phyloP scores from a whole-genome alignment of 2,797 vertebrate species.

The Acipenser oxyrinchus region DNA sequence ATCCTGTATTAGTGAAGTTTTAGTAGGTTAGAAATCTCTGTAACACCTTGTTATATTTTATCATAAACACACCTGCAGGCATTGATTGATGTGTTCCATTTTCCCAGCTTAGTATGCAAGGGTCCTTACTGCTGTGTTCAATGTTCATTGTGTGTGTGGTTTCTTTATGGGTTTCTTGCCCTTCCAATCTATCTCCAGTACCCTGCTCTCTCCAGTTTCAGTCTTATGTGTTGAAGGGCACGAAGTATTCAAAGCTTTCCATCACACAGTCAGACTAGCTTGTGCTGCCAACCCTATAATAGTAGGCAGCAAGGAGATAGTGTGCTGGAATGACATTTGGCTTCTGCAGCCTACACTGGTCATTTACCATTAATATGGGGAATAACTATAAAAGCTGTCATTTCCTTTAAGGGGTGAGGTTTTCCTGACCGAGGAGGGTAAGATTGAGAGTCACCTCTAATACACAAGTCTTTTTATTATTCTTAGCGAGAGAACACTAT shows the following conservation, averaged over 20 bases:
- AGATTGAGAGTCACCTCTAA: constrained; percentile 72
- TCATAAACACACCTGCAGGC: too few relatives aligned
- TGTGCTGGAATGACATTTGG: constrained; percentile 30
- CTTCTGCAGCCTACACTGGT: constrained; percentile 44
- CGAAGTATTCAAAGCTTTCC: constrained; percentile 6
- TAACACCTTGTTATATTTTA: too few relatives aligned
- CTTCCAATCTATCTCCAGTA: constrained; percentile 24
- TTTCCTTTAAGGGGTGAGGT: constrained; percentile 34
- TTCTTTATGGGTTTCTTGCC: neutral
- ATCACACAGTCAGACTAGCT: neutral
- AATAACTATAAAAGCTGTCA: constrained; percentile 72
- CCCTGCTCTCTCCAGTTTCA: neutral
- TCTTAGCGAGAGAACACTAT: constrained; percentile 73
- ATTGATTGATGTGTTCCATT: too few relatives aligned
- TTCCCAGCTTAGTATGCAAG: too few relatives aligned
- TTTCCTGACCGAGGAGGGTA: constrained; percentile 50
- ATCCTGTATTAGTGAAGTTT: too few relatives aligned
- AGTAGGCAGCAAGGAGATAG: constrained; percentile 32
- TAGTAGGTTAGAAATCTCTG: too few relatives aligned
- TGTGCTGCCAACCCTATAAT: constrained; percentile 26
- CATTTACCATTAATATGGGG: constrained; percentile 62
- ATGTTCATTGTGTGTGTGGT: neutral
- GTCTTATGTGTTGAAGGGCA: neutral
- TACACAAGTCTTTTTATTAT: constrained; percentile 80
- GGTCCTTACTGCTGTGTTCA: too few relatives aligned